A percentile compares a stretch with the other conserved stretches of the same genome.
Evolutionary conservation across 2,888 invertebrate genomes (phyloP).

Genomic region (Apodemia hepburni): DNA sequence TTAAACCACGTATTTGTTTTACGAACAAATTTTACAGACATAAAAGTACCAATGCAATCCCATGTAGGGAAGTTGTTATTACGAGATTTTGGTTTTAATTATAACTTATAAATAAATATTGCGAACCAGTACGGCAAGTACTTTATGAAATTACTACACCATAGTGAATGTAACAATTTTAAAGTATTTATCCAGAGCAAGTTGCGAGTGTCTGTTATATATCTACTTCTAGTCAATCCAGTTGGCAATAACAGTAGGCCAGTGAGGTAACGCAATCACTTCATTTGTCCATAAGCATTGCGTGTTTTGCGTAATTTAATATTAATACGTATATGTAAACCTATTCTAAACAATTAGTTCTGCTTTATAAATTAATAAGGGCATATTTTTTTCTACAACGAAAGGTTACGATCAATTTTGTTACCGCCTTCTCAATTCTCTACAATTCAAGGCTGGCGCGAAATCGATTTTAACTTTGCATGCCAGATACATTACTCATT

Average conservation of each 20-base stretch:
- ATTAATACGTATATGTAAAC: constrained; percentile 48
- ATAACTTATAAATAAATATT: constrained; percentile 30
- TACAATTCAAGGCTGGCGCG: constrained; percentile 62
- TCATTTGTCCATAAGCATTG: constrained; percentile 47
- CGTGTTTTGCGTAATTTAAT: constrained; percentile 56
- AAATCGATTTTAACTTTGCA: constrained; percentile 53
- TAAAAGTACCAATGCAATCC: neutral
- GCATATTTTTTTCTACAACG: constrained; percentile 44
- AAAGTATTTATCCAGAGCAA: constrained; percentile 45
- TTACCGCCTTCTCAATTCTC: constrained; percentile 53
- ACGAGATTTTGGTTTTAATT: constrained; percentile 27
- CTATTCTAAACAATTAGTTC: constrained; percentile 47
- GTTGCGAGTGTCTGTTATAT: constrained; percentile 43
- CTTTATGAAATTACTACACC: constrained; percentile 47
- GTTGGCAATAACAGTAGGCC: constrained; percentile 45
- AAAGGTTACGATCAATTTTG: constrained; percentile 44
- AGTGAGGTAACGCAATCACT: constrained; percentile 48
- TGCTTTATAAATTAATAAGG: constrained; percentile 64
- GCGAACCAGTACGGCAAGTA: constrained; percentile 35
- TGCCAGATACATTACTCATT: constrained; percentile 42
- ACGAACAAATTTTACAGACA: too few species aligned
- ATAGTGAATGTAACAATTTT: constrained; percentile 46
- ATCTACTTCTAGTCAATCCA: constrained; percentile 45
- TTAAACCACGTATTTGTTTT: too few species aligned
- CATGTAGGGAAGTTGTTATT: constrained; percentile 19